phyloP scores from a whole-genome alignment of 2,113 vertebrate species.

The Mobula hypostoma region DNA sequence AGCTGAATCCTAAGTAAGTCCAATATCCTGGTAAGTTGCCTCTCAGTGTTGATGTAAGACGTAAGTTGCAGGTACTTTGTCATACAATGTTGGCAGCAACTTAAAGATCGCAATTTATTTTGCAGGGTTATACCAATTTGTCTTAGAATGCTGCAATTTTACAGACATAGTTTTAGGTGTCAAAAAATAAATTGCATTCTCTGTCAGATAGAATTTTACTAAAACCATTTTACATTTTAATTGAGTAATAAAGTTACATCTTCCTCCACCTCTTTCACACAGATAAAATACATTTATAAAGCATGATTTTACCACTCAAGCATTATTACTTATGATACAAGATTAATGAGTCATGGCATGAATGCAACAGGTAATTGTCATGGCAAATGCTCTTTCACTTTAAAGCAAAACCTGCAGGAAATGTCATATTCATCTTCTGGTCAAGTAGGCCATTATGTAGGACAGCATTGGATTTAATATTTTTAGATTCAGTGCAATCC shows the following conservation, averaged over 20 bases:
- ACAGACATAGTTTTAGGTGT: neutral
- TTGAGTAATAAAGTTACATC: neutral
- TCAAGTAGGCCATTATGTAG: neutral
- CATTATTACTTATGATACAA: neutral
- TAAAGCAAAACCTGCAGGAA: neutral
- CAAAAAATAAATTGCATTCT: neutral
- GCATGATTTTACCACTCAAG: neutral
- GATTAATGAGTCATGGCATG: neutral
- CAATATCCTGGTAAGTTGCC: neutral
- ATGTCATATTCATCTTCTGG: neutral
- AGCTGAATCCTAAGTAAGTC: neutral
- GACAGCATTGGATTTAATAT: neutral
- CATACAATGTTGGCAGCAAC: neutral
- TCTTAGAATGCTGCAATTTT: neutral
- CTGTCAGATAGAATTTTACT: conserved; percentile 11
- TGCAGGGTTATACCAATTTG: neutral
- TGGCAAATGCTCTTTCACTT: neutral
- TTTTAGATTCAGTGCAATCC: neutral
- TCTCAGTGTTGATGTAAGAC: neutral
- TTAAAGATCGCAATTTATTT: neutral
- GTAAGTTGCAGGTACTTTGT: neutral
- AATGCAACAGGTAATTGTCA: neutral
- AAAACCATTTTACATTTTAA: neutral
- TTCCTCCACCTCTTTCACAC: neutral
- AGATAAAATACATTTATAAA: conserved; percentile 8